Conservation (phyloP, 2,113 vertebrate genomes). For the Corydoras maculifer region DNA sequence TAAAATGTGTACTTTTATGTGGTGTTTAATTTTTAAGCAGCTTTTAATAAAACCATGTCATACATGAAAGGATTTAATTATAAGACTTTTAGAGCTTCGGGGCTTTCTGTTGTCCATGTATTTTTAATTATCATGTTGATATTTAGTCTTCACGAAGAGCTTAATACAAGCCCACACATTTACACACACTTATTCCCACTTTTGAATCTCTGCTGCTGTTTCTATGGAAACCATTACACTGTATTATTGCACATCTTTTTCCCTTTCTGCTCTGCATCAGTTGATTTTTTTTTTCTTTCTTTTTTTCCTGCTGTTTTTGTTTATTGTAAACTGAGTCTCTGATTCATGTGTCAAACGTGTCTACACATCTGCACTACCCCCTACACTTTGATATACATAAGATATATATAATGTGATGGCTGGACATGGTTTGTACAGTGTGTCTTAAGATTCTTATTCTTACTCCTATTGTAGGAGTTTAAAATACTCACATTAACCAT, state of each 20-base stretch:
- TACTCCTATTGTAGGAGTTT: too few species aligned
- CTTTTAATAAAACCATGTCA: too few species aligned
- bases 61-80: background rate
- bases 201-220: conserved; percentile 56
- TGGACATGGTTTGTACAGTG: too few species aligned
- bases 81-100: too few species aligned
- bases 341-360: too few species aligned
- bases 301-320: conserved; percentile 45
- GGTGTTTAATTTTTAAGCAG: too few species aligned
- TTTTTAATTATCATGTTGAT: background rate
- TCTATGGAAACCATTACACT: conserved; percentile 63
- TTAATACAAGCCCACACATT: background rate
- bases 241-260: conserved; percentile 42
- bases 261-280: conserved; percentile 42
- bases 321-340: conserved; percentile 14
- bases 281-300: background rate
- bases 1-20: background rate
- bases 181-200: conserved; percentile 22
- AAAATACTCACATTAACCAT: too few species aligned
- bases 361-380: too few species aligned
- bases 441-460: too few species aligned
- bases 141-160: background rate
- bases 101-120: background rate
- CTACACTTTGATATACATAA: too few species aligned
- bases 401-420: too few species aligned